These are phyloP conservation scores for Bujurquina vittata DNA, from an alignment of 2,113 vertebrate genomes.

Conservation along the genomic window DNA sequence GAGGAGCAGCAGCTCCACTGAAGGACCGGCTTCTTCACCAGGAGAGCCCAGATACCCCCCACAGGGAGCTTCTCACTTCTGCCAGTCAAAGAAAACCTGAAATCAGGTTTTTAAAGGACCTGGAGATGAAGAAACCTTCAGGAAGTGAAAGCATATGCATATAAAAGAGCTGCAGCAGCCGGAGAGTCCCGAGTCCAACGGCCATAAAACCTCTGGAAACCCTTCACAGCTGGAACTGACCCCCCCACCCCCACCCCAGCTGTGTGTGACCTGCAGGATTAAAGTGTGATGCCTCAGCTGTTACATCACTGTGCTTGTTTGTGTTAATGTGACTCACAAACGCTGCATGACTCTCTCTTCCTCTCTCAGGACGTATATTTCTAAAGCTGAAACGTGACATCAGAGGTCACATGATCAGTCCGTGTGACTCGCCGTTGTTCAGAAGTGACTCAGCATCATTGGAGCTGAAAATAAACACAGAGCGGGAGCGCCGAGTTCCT, in stretches of 20 bases:
- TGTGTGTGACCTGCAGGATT: background rate
- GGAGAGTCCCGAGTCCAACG: too few relatives aligned
- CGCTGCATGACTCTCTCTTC: background rate
- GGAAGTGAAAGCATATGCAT: background rate
- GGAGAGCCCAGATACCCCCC: background rate
- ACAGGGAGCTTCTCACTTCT: background rate
- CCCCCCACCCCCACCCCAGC: background rate
- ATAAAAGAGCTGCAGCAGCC: too few relatives aligned
- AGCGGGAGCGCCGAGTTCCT: background rate
- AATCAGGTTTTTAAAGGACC: background rate
- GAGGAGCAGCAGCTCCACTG: background rate
- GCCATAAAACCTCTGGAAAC: background rate
- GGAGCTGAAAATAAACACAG: constrained; percentile 4
- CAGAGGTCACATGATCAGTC: constrained; percentile 11
- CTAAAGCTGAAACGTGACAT: background rate
- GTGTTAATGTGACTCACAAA: background rate
- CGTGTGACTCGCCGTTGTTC: background rate
- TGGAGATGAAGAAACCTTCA: background rate
- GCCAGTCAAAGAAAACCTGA: background rate
- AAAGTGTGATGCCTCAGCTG: background rate
- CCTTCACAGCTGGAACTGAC: background rate
- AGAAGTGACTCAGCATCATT: constrained; percentile 6
- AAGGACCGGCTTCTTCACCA: background rate
- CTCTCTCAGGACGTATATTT: background rate
- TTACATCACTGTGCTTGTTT: background rate